Evolutionary conservation across 1,140 invertebrate species (phyloP).

Genomic region (Dinoponera quadriceps): DNA sequence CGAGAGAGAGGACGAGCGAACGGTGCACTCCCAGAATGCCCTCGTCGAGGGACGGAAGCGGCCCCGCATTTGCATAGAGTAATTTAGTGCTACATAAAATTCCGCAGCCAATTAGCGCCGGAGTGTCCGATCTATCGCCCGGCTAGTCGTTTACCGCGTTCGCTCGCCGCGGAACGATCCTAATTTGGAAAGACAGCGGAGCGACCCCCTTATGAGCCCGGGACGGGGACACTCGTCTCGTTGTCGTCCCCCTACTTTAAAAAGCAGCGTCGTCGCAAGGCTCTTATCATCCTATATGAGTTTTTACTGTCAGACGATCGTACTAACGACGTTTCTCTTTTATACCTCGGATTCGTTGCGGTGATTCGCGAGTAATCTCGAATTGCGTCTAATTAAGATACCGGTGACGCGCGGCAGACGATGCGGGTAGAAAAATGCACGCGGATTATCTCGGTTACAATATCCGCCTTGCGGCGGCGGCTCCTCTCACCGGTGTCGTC

Average conservation of each 20-base stretch:
- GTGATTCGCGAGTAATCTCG: not conserved
- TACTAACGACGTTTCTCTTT: not conserved
- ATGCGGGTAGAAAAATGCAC: not conserved
- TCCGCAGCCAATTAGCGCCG: constrained; percentile 82
- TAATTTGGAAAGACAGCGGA: constrained; percentile 63
- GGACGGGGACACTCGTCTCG: constrained; percentile 12
- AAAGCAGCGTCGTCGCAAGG: constrained; percentile 3
- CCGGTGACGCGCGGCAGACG: too few relatives aligned
- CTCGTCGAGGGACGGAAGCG: constrained; percentile 71
- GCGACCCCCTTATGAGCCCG: constrained; percentile 32
- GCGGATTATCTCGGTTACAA: not conserved
- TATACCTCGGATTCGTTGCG: not conserved
- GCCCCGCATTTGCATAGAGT: constrained; percentile 82
- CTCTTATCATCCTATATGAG: constrained; percentile 30
- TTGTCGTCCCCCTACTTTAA: not conserved
- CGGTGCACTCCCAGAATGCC: constrained; percentile 60
- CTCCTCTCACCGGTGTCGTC: too few relatives aligned
- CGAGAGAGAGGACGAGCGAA: not conserved
- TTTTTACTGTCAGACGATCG: constrained; percentile 25
- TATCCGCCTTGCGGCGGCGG: not conserved
- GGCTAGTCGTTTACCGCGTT: constrained; percentile 60
- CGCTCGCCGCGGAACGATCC: constrained; percentile 60
- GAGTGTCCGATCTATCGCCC: constrained; percentile 77
- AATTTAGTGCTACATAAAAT: constrained; percentile 85
- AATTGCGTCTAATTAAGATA: constrained; percentile 38